Evolutionary conservation across 2,113 vertebrate genomes (phyloP), one percentile per base, ranked within the genome.

Genomic region (Paedocypris sp.): DNA sequence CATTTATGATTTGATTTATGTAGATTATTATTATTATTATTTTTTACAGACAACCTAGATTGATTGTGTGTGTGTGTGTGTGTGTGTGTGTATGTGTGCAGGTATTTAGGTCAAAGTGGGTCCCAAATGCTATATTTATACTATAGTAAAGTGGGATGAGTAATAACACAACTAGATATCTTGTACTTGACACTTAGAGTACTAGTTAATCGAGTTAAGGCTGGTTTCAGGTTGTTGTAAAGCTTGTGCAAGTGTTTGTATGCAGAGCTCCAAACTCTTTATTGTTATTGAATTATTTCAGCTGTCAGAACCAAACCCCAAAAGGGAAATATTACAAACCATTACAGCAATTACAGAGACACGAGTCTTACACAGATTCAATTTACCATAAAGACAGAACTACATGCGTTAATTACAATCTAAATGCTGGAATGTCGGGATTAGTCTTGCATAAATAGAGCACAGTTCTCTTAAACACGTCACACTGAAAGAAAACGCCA

Each of bases 391-490:
- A 76, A 75, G 57, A 73, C 58, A 70, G 56, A 52, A 70, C 54
- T 57, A 28, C 48, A 72, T 66, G 71, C 73, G 60, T 65, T 81
- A 80, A 83, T 79, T 74, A 53, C 62, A 57, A 65, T 68, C 70
- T 69, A 81, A 80, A 68, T 72, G 70, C 66, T 77, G 75, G 78
- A 80, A 81, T 67, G 73, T 71, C 68, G 42, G 25, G 67, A 83
- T 46, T 68, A 77, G 80, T 80, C 79, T 77, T 68, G 73, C 63
- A 74, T 56, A 69, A 73, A 80, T 35, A 68, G 35, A 82, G 72
- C 69, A 82, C 66, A 73, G 71, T 74, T 75, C 67, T 68, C 72
- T 78, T 75, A 73, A 68, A 79, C 67, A 63, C 70, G 64, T 77
- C 80, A 75, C 56, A 62, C 70, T 78, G 76, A 82, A 31, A 19